Conservation (phyloP, 2,888 invertebrate genomes). For the Andrena marginata region DNA sequence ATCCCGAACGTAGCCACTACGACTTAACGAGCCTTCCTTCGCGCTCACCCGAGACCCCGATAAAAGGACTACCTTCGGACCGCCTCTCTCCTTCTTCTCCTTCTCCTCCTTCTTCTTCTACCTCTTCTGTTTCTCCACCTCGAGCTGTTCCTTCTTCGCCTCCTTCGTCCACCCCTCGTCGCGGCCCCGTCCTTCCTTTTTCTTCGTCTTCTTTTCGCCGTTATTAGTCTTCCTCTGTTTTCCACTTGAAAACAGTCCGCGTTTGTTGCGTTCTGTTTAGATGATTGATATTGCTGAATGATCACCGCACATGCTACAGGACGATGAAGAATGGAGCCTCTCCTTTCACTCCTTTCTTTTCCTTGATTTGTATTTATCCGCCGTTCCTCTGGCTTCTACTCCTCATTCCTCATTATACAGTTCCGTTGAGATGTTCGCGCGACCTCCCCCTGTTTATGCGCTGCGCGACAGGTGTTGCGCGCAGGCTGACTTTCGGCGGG, state of each 20-base stretch:
- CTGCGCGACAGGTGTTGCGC: slow-evolving; percentile 1
- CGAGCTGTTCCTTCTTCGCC: slow-evolving; percentile 9
- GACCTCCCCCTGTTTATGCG: neutral
- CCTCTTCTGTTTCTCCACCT: neutral
- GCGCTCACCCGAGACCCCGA: slow-evolving; percentile 64
- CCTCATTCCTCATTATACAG: neutral
- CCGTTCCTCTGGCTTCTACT: slow-evolving; percentile 9
- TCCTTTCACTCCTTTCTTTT: slow-evolving; percentile 5
- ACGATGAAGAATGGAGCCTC: slow-evolving; percentile 39
- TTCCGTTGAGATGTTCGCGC: neutral
- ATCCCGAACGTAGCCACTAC: slow-evolving; percentile 56
- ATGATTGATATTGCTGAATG: slow-evolving; percentile 59
- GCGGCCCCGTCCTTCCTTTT: too few species aligned
- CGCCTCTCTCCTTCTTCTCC: slow-evolving; percentile 53
- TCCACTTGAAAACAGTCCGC: slow-evolving; percentile 44
- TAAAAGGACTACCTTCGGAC: slow-evolving; percentile 62
- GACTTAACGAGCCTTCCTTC: slow-evolving; percentile 72
- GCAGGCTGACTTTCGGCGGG: too few species aligned
- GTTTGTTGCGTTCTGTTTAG: slow-evolving; percentile 45
- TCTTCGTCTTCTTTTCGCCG: slow-evolving; percentile 3
- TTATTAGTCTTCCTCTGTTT: slow-evolving; percentile 63
- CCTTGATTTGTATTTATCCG: slow-evolving; percentile 23
- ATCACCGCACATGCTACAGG: slow-evolving; percentile 31
- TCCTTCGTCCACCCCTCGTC: neutral
- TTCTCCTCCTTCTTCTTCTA: neutral